phyloP scores from a whole-genome alignment of 37 sponge, comb jelly and placozoan genomes.

The Beroe ovata region DNA sequence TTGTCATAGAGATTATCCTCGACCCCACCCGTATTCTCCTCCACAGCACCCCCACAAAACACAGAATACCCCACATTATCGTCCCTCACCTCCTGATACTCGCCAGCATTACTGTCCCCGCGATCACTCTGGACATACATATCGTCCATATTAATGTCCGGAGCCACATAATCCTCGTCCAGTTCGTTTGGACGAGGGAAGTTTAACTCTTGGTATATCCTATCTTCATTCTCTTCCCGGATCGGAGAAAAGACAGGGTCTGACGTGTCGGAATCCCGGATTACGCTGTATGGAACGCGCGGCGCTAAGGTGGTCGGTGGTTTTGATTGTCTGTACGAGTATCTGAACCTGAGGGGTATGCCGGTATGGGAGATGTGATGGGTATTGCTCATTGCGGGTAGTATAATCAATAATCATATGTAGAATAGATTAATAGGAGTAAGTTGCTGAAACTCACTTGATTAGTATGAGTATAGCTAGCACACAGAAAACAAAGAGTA shows the following conservation, averaged over 20 bases:
- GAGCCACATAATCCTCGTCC: neutral
- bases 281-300: neutral
- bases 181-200: neutral
- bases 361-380: no score
- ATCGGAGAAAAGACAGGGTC: neutral
- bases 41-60: neutral
- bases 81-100: neutral
- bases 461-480: neutral
- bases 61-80: conserved; percentile 31
- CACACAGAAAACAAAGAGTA: neutral
- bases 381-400: no score
- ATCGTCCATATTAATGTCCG: neutral
- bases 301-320: neutral
- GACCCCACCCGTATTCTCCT: neutral
- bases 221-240: neutral
- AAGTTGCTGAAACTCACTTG: neutral
- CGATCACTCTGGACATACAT: neutral
- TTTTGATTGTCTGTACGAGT: neutral
- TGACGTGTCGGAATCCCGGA: neutral
- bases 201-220: neutral
- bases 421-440: no score
- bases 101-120: neutral
- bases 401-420: no score
- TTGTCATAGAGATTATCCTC: neutral
- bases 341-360: neutral